A percentile compares a stretch with the other conserved stretches of the same genome.
phyloP scores from a whole-genome alignment of 1,140 invertebrate species.

The Drosophila setifemur region DNA sequence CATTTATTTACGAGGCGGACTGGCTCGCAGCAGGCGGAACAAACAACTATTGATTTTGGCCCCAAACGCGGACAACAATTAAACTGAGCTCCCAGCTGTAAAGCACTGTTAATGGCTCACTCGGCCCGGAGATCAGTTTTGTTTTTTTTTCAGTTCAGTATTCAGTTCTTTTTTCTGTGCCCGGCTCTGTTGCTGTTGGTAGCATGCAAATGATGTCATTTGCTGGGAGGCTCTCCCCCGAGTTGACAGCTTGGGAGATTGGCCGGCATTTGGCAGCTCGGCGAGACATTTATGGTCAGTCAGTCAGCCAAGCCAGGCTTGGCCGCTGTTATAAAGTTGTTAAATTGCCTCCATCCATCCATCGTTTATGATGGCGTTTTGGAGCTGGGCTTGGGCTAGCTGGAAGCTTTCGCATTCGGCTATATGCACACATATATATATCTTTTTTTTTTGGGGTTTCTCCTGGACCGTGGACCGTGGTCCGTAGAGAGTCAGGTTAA shows the following conservation, averaged over 20 bases:
- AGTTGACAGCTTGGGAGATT: conserved; percentile 53
- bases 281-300: conserved; percentile 56
- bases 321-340: conserved; percentile 63
- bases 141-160: neutral
- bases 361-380: conserved; percentile 60
- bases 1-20: conserved; percentile 67
- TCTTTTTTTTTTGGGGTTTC: neutral
- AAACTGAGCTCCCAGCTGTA: conserved; percentile 63
- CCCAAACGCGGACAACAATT: conserved; percentile 58
- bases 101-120: conserved; percentile 70
- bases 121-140: conserved; percentile 21
- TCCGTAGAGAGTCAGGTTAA: conserved; percentile 48
- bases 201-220: conserved; percentile 67
- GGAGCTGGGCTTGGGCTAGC: neutral
- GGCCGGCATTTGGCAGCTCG: conserved; percentile 51
- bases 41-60: conserved; percentile 63
- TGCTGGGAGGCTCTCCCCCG: conserved; percentile 27
- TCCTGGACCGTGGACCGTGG: neutral
- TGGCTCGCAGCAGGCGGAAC: conserved; percentile 60
- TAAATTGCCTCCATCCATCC: conserved; percentile 70
- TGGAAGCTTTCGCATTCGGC: neutral
- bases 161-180: neutral
- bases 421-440: neutral
- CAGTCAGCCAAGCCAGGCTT: conserved; percentile 29
- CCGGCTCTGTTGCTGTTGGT: conserved; percentile 17